phyloP scores from a whole-genome alignment of 1,140 invertebrate species.

The Eriocheir sinensis region DNA sequence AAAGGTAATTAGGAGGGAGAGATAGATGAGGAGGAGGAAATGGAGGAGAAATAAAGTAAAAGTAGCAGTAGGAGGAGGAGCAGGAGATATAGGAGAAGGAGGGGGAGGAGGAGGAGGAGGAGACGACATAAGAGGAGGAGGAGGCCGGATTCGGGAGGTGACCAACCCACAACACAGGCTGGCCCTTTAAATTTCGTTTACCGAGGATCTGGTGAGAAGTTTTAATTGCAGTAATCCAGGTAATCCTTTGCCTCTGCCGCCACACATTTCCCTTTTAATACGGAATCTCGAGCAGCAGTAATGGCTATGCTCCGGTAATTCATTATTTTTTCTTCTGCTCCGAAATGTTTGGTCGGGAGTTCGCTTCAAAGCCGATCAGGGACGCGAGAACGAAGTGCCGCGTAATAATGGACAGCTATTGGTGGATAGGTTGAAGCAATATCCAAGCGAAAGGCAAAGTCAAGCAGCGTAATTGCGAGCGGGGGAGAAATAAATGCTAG shows the following conservation, averaged over 20 bases:
- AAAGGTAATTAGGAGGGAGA: no score
- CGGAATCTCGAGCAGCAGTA: not conserved
- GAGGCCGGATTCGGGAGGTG: no score
- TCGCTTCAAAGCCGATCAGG: not conserved
- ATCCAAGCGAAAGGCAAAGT: not conserved
- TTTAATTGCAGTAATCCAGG: not conserved
- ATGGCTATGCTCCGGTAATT: constrained; percentile 11
- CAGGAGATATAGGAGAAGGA: not conserved
- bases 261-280: constrained; percentile 14
- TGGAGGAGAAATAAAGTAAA: no score
- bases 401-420: not conserved
- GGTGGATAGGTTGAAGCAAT: not conserved
- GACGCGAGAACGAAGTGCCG: not conserved
- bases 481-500: no score
- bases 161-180: not conserved
- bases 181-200: not conserved
- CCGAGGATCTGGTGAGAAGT: not conserved
- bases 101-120: not conserved
- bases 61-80: no score
- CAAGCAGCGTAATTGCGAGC: no score
- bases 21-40: no score
- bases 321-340: not conserved
- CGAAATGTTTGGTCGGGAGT: not conserved
- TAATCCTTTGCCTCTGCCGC: constrained; percentile 20
- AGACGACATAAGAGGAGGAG: not conserved